phyloP scores from a whole-genome alignment of 2,888 invertebrate genomes.

The Xylota segnis region DNA sequence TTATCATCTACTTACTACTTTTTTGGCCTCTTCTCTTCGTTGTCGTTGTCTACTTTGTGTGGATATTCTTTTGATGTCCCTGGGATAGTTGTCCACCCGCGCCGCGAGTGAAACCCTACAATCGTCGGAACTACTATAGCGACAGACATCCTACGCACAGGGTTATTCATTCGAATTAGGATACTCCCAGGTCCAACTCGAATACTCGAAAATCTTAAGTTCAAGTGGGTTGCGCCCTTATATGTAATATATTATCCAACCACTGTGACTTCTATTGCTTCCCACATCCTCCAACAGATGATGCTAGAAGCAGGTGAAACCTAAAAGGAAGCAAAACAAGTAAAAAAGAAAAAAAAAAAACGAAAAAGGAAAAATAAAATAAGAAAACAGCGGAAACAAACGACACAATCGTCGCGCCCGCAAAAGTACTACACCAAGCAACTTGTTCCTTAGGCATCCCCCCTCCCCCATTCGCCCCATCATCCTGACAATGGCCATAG shows the following conservation, averaged over 20 bases:
- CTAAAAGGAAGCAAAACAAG: slow-evolving; percentile 54
- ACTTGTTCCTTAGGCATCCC: slow-evolving; percentile 29
- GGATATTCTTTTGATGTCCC: slow-evolving; percentile 7
- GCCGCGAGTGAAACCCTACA: slow-evolving; percentile 35
- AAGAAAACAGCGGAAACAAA: slow-evolving; percentile 59
- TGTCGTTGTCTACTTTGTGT: slow-evolving; percentile 27
- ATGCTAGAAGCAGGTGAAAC: slow-evolving; percentile 59
- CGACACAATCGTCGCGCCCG: slow-evolving; percentile 25
- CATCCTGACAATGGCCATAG: slow-evolving; percentile 12
- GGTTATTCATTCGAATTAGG: slow-evolving; percentile 44
- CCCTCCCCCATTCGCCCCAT: too few relatives aligned
- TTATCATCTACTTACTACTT: slow-evolving; percentile 58
- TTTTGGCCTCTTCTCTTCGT: slow-evolving; percentile 29
- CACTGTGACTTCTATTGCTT: slow-evolving; percentile 38
- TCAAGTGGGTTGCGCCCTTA: slow-evolving; percentile 25
- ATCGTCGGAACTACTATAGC: slow-evolving; percentile 1
- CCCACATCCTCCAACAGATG: slow-evolving; percentile 51
- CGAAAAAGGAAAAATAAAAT: slow-evolving; percentile 40
- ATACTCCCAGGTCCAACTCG: slow-evolving; percentile 22
- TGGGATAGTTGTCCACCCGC: neutral
- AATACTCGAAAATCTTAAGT: slow-evolving; percentile 33
- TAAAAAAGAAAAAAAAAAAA: slow-evolving; percentile 30
- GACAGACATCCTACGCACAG: slow-evolving; percentile 36
- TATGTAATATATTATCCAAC: neutral
- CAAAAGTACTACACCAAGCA: slow-evolving; percentile 3